Base-by-base conservation (phyloP, 2,113 vertebrate genomes). In the Alosa alosa region DNA sequence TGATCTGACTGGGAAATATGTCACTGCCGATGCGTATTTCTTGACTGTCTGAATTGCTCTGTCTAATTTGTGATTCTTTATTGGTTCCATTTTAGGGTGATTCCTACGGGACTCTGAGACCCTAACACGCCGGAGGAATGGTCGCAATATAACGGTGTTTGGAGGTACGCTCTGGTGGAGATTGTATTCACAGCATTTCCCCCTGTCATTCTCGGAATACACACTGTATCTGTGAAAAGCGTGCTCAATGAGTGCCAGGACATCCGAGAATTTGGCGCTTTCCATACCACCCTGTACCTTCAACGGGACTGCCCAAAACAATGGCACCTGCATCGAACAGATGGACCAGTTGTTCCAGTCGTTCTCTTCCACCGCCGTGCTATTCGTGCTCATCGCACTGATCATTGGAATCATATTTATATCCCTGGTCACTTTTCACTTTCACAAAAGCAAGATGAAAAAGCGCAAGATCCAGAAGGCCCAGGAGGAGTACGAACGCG, bases 391-490 rank as follows among this genome's bases (percentile, higher is more conserved):
- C 86, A 93, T 97, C 84, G 93, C 94, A 17, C 93, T 97, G 86
- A 97, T 97, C 90, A 94, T 96, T 92, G 96, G 96, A 89, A 93
- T 97, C 88, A 93, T 97, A 86, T 92, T 96, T 60, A 94, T 97
- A 68, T 97, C 97, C 39, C 94, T 97, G 82, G 95, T 93, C 86
- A 97, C 97, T 89, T 97, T 97, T 89, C 96, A 97, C 86, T 86
- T 97, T 90, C 97, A 97, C 93, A 97, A 97, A 92, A 94, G 96
- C 31, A 97, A 95, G 92, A 97, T 97, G 96, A 97, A 97, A 91
- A 97, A 96, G 90, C 94, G 96, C 90, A 97, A 97, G 93, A 96
- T 97, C 89, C 96, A 96, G 91, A 95, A 93, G 92, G 97, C 97
- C 84, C 96, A 97, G 92, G 96, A 97, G 93, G 97, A 97, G 31